Evolutionary conservation across 2,797 vertebrate genomes (phyloP), one percentile per base, ranked within the genome.

Genomic region (Phoebastria nigripes): DNA sequence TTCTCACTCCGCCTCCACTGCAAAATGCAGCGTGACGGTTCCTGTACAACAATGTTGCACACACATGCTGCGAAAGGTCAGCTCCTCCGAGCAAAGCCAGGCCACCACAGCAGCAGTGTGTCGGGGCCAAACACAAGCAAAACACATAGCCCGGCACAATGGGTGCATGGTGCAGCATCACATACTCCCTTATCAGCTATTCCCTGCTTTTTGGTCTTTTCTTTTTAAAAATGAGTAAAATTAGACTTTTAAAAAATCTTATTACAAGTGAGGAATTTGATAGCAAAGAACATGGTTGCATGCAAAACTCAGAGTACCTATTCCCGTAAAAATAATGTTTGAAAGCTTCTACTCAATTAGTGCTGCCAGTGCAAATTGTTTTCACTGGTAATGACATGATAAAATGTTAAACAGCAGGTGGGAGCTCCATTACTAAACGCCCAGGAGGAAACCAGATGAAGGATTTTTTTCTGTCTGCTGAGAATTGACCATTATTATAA

Each of bases 401-500:
- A 91, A 96, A 96, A 97, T 51, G 55, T 86, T 92, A 83, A 88
- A 82, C 76, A 96, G 86, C 78, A 96, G 77, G 89, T 96, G 89
- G 78, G 77, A 97, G 52, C 76, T 94, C 90, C 93, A 83, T 97
- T 95, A 89, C 31, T 94, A 94, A 95, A 96, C 67, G 52, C 91
- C 92, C 84, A 91, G 74, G 92, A 97, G 93, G 76, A 96, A 94
- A 69, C 28, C 62, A 97, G 54, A 80, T n/a, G 26, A 97, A 76
- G 25, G 70, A 44, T 35, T 39, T 58, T 81, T 83, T 86, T 88
- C 65, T 66, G 47, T 86, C 71, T 94, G 39, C 76, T 94, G 94
- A 95, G 67, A 96, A 92, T 91, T 97, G 78, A 92, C 84, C 87
- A 79, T 93, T 96, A 93, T 83, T 87, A 46, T 95, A 96, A 88